phyloP scores from a whole-genome alignment of 2,797 vertebrate genomes.

The Percopsis omiscomaycus region DNA sequence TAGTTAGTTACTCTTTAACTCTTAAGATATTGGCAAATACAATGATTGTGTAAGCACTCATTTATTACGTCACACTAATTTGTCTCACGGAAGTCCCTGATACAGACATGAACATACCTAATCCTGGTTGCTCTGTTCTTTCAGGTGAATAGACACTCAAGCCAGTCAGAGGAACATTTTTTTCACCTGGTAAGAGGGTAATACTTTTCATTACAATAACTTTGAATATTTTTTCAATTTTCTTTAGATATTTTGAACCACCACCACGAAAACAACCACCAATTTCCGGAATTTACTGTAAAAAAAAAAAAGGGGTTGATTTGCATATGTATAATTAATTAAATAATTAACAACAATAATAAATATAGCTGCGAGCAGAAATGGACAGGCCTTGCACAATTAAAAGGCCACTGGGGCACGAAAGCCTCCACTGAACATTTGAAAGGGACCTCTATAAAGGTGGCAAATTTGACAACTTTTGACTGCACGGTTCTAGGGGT shows the following conservation, averaged over 20 bases:
- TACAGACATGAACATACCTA: conserved; percentile 23
- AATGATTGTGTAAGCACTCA: too few species aligned
- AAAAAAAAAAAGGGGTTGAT: not conserved
- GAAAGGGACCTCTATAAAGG: too few species aligned
- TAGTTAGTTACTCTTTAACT: not conserved
- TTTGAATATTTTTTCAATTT: not conserved
- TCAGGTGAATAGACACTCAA: not conserved
- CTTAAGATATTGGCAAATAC: not conserved
- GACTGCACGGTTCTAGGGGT: too few species aligned
- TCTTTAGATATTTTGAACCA: not conserved
- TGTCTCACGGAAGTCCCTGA: not conserved
- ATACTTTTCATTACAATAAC: not conserved
- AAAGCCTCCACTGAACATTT: too few species aligned
- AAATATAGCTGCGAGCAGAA: too few species aligned
- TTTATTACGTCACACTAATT: not conserved
- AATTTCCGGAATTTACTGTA: not conserved
- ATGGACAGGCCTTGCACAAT: too few species aligned
- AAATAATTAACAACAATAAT: too few species aligned
- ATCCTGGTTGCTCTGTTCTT: not conserved
- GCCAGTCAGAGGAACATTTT: not conserved
- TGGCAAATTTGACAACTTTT: too few species aligned
- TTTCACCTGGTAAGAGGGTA: conserved; percentile 25
- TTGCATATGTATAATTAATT: not conserved
- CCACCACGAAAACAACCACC: not conserved
- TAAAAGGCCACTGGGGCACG: too few species aligned